Conservation (phyloP, 2,113 vertebrate genomes). For the Antigone vipio region DNA sequence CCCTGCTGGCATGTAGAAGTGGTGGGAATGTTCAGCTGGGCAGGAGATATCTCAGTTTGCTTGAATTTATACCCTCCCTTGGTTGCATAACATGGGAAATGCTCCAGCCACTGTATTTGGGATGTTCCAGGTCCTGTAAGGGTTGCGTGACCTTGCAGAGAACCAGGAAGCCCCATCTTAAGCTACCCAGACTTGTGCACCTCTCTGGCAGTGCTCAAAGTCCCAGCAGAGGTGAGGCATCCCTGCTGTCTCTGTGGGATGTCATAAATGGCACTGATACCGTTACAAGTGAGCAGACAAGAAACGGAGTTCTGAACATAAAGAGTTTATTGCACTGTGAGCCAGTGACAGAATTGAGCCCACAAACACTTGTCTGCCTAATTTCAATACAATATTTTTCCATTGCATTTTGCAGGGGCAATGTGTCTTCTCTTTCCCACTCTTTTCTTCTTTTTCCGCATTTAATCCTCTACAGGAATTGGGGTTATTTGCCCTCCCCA, state of each 20-base stretch:
- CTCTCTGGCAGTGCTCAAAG: not conserved
- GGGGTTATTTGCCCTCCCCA: not conserved
- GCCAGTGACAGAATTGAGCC: not conserved
- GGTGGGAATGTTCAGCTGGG: not conserved
- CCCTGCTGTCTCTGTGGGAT: not conserved
- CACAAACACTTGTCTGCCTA: not conserved
- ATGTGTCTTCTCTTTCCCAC: not conserved
- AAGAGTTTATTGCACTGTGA: not conserved
- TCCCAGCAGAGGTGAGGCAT: not conserved
- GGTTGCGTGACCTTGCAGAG: not conserved
- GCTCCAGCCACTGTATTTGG: rapidly evolving
- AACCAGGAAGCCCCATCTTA: not conserved
- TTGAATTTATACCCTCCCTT: not conserved
- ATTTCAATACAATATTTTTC: not conserved
- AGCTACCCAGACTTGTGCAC: not conserved
- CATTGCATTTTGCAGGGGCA: not conserved
- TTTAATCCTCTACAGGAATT: not conserved
- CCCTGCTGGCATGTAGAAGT: not conserved
- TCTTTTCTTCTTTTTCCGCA: not conserved
- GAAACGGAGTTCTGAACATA: not conserved
- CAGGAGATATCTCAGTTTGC: not conserved
- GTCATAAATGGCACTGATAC: not conserved
- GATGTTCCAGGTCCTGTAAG: not conserved
- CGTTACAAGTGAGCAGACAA: not conserved
- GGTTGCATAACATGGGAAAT: too few species aligned